Conservation (phyloP, 2,797 vertebrate genomes). For the Phalloptychus januarius region DNA sequence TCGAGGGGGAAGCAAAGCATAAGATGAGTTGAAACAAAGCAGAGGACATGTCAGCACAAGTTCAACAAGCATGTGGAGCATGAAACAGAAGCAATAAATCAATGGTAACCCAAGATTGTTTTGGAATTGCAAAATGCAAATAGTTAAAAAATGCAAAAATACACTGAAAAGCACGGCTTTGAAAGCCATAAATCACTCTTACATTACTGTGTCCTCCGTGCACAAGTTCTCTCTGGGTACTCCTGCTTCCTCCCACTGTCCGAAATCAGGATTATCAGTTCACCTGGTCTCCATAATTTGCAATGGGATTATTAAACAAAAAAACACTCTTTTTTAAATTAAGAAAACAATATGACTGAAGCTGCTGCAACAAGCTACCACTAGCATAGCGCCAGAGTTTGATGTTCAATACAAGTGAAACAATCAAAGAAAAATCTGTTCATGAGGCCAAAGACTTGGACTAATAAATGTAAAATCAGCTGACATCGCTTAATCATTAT, state of each 20-base stretch:
- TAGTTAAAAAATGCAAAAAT: not conserved
- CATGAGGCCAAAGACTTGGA: not conserved
- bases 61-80: not conserved
- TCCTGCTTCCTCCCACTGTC: not conserved
- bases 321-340: not conserved
- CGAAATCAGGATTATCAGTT: not conserved
- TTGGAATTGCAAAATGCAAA: not conserved
- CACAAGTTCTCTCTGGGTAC: not conserved
- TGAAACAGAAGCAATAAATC: not conserved
- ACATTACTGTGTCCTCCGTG: not conserved
- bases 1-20: not conserved
- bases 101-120: not conserved
- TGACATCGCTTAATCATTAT: not conserved
- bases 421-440: not conserved
- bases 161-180: not conserved
- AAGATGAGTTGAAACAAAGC: not conserved
- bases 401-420: not conserved
- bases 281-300: not conserved
- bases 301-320: not conserved
- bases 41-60: constrained; percentile 1
- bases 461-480: not conserved
- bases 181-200: not conserved
- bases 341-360: not conserved
- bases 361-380: not conserved
- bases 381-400: not conserved